Evolutionary conservation across 2,888 invertebrate genomes (phyloP).

Genomic region (Deroplatys truncata): DNA sequence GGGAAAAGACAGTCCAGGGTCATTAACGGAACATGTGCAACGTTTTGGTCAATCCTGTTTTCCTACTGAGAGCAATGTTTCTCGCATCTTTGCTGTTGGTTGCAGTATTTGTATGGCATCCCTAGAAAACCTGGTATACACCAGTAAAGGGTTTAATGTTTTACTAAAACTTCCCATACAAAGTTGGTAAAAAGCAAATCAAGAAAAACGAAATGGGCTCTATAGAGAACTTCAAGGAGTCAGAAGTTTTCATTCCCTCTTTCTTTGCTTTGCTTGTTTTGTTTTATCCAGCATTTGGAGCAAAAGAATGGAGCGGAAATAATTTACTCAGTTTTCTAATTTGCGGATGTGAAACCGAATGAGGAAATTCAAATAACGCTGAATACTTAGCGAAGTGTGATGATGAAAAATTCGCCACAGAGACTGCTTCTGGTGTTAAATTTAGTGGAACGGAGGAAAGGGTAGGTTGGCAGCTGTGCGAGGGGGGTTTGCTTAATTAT

Average conservation of each 20-base stretch:
- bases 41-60: no score
- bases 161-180: background rate
- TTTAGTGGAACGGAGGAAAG: background rate
- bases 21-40: no score
- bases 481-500: background rate
- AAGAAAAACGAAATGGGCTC: background rate
- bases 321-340: background rate
- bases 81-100: no score
- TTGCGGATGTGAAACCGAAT: background rate
- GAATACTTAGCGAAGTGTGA: background rate
- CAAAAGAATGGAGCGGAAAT: background rate
- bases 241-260: background rate
- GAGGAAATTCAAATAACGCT: background rate
- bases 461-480: background rate
- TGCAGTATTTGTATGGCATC: no score
- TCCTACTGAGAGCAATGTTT: no score
- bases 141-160: background rate
- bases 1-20: no score
- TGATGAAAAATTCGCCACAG: background rate
- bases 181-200: background rate
- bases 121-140: no score
- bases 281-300: background rate
- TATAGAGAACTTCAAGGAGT: background rate
- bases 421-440: background rate
- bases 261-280: background rate